Evolutionary conservation across 2,888 invertebrate species (phyloP).

Genomic region (Mechanitis mazaeus): DNA sequence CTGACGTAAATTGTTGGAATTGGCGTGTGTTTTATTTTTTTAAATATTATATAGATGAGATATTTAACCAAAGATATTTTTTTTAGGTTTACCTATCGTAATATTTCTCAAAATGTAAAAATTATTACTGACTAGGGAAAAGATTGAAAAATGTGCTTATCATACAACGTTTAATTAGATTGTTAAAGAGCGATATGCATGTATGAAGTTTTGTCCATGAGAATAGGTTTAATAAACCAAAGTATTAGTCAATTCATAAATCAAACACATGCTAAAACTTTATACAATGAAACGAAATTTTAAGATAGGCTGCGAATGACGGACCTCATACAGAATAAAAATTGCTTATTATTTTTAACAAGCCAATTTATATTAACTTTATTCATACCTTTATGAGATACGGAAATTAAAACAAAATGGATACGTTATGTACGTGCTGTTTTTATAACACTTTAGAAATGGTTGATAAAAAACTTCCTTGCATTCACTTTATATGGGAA

Average conservation of each 20-base stretch:
- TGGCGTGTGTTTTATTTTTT: too few species aligned
- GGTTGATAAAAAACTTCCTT: slow-evolving; percentile 2
- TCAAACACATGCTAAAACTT: too few species aligned
- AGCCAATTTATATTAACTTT: slow-evolving; percentile 20
- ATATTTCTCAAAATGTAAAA: too few species aligned
- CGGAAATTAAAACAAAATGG: slow-evolving; percentile 18
- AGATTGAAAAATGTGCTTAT: too few species aligned
- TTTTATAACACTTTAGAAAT: neutral
- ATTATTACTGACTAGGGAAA: too few species aligned
- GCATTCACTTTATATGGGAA: neutral
- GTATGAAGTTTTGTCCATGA: neutral
- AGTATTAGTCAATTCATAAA: neutral
- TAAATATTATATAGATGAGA: too few species aligned
- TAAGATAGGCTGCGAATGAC: slow-evolving; percentile 3
- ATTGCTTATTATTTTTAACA: slow-evolving; percentile 18
- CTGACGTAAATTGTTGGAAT: slow-evolving; percentile 20
- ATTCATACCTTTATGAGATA: slow-evolving; percentile 20
- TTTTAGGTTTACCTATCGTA: too few species aligned
- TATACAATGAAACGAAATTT: slow-evolving; percentile 6
- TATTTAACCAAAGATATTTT: too few species aligned
- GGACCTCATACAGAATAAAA: slow-evolving; percentile 13
- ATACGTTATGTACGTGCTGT: slow-evolving; percentile 9
- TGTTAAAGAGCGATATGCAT: too few species aligned
- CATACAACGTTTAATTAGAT: too few species aligned
- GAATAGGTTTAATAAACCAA: slow-evolving; percentile 2